Conservation (phyloP, 2,797 vertebrate genomes). For the Rachycentron canadum region DNA sequence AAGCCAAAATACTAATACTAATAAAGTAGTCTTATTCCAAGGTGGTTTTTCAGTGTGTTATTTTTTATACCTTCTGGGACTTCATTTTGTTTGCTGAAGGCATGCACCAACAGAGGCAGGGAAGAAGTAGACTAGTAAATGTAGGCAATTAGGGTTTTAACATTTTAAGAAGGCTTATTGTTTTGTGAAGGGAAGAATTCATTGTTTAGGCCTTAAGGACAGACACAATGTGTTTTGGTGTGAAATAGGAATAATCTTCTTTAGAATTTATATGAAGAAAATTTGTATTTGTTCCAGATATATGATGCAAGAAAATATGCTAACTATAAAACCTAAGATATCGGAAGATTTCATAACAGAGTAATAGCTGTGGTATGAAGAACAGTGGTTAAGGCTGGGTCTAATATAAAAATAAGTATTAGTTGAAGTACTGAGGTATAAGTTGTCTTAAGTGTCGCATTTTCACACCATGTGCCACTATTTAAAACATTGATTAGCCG, state of each 20-base stretch:
- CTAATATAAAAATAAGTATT: neutral
- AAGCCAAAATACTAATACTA: neutral
- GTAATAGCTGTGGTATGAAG: neutral
- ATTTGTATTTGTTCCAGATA: too few species aligned
- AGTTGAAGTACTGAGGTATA: neutral
- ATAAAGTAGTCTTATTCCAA: too few species aligned
- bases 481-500: constrained; percentile 11
- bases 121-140: neutral
- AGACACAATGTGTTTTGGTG: neutral
- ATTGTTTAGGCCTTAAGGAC: neutral
- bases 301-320: too few species aligned
- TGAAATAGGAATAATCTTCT: neutral
- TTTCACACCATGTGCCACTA: neutral
- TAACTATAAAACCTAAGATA: neutral
- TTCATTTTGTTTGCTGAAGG: neutral
- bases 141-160: neutral
- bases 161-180: neutral
- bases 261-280: too few species aligned
- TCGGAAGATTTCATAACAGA: too few species aligned
- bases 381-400: neutral
- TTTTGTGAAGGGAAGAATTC: neutral
- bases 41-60: neutral
- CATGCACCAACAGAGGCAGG: neutral
- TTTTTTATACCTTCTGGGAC: neutral
- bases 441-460: too few species aligned